Evolutionary conservation across 2,888 invertebrate species (phyloP).

Genomic region (Athripsodes cinereus): DNA sequence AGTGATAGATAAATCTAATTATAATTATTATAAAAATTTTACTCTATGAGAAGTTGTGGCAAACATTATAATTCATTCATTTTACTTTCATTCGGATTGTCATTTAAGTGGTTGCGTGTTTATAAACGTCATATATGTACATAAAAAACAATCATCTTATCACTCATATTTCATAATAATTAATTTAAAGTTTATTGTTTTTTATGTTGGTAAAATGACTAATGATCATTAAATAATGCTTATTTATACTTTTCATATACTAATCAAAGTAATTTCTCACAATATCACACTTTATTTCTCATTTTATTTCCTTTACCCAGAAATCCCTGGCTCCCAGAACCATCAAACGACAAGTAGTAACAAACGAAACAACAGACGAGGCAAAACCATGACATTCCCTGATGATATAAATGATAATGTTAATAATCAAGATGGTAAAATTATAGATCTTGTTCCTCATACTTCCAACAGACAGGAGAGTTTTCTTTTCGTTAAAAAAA

Average conservation of each 20-base stretch:
- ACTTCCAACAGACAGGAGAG: background rate
- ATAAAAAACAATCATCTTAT: no score
- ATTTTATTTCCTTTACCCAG: constrained; percentile 2
- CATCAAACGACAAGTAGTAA: background rate
- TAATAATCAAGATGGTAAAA: background rate
- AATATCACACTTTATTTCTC: background rate
- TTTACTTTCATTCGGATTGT: no score
- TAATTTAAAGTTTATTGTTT: no score
- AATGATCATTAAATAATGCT: no score
- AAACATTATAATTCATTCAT: no score
- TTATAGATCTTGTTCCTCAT: background rate
- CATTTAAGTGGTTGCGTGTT: no score
- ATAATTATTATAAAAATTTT: no score
- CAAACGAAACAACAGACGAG: background rate
- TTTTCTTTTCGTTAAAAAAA: background rate
- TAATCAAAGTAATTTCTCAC: background rate
- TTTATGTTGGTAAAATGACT: no score
- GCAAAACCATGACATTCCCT: background rate
- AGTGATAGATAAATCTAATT: no score
- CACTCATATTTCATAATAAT: no score
- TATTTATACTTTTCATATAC: background rate
- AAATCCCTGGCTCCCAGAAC: background rate
- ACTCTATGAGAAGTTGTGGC: no score
- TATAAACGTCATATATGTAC: no score
- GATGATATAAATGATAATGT: background rate